Base-by-base conservation (phyloP, 2,113 vertebrate genomes). In the Lagopus leucura region DNA sequence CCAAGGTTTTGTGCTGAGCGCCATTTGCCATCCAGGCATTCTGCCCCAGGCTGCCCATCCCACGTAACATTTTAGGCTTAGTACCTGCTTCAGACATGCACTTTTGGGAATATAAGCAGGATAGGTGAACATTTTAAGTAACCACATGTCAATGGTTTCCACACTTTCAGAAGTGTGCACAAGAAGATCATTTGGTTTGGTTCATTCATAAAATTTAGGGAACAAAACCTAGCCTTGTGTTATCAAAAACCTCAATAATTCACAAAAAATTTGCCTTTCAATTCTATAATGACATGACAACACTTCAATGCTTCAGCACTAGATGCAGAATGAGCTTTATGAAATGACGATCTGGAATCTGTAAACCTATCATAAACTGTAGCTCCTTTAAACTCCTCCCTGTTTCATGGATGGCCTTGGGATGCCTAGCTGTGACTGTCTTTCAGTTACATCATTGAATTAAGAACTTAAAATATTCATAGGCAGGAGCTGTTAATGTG, bases 101-200 rank as follows among this genome's bases (percentile, higher is more conserved):
- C n/a, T 84, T 64, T 57, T 58, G 11, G 19, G 6, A 75, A 11
- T 24, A 22, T 13, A 28, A 77, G n/a, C 30, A 58, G 54, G 0
- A 0, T 2, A 40, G 74, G 30, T 13, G 12, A 79, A 50, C 0
- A 2, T 60, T 47, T 67, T 36, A 72, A 65, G 34, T 60, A 73
- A 65, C 27, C 27, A 52, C 63, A 45, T 0, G 0, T 76, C 65
- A 57, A 25, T 3, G 0, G 19, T 27, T 78, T 48, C 84, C 0
- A 0, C 52, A 14, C 54, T 61, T 60, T 10, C 58, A 5, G 2
- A 4, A 4, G 38, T 12, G 36, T 43, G 28, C 15, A 36, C 40
- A 43, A 3, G 20, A 22, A 45, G 15, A 57, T 50, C 61, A 58
- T 85, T 73, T 79, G 55, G n/a, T 58, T 92, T 89, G 71, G 40